Percentiles rank a stretch among this genome's conserved stretches.
phyloP scores from a whole-genome alignment of 2,113 vertebrate species.

The Catharus bicknelli region DNA sequence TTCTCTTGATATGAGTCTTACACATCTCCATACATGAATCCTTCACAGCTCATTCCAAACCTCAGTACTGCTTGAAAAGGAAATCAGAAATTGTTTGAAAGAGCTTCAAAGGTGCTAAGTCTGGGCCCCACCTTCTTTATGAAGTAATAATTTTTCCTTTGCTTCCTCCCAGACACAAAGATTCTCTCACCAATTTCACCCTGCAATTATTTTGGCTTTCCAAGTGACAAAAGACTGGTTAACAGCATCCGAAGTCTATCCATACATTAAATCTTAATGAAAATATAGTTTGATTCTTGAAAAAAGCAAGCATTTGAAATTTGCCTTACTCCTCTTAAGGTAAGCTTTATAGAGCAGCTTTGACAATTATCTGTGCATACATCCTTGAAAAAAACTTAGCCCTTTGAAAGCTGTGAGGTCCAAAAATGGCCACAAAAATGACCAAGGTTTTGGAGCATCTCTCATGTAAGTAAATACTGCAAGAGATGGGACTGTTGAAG shows the following conservation, averaged over 20 bases:
- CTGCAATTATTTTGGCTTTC: background rate
- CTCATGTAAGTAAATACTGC: background rate
- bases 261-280: background rate
- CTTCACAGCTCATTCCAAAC: background rate
- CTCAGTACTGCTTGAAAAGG: background rate
- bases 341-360: background rate
- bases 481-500: background rate
- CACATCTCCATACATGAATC: background rate
- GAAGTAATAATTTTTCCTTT: background rate
- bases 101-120: background rate
- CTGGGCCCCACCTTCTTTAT: background rate
- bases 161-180: background rate
- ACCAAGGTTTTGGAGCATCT: background rate
- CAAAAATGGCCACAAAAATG: background rate
- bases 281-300: background rate
- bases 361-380: background rate
- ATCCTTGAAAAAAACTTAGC: background rate
- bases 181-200: background rate
- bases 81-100: background rate
- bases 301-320: background rate
- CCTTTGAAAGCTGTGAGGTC: background rate
- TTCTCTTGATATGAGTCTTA: background rate
- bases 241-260: background rate
- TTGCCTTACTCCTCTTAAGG: rapidly evolving
- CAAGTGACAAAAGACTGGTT: background rate